A percentile compares a stretch with the other conserved stretches of the same genome.
These are phyloP conservation scores for Bombus confusus DNA, from an alignment of 1,140 invertebrate species.

Conservation along the genomic window DNA sequence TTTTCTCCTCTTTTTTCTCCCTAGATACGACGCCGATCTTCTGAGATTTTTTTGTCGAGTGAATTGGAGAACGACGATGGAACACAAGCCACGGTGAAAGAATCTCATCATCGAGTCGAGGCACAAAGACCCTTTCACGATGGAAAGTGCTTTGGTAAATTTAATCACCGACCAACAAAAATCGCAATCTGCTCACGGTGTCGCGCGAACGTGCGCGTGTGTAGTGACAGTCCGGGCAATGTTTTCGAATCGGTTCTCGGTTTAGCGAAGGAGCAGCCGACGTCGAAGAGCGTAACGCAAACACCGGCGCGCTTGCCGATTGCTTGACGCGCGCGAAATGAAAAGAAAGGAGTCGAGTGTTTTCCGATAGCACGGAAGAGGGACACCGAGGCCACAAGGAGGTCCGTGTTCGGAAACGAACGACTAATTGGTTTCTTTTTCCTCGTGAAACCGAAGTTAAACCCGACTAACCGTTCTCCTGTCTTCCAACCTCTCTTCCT, in stretches of 20 bases:
- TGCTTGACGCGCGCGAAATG: constrained; percentile 19
- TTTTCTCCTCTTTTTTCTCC: neutral
- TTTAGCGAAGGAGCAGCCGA: neutral
- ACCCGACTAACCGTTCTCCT: constrained; percentile 3
- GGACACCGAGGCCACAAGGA: neutral
- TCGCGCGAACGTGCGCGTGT: neutral
- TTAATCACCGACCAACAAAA: constrained; percentile 20
- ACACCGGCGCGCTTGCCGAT: constrained; percentile 8
- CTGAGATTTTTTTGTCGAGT: too few relatives aligned
- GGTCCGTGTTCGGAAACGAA: constrained; percentile 14
- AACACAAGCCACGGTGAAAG: neutral
- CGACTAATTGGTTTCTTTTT: constrained; percentile 30
- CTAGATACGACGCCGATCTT: neutral
- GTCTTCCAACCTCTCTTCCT: neutral
- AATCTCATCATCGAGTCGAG: neutral
- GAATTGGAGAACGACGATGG: neutral
- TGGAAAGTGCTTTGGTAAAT: constrained; percentile 5
- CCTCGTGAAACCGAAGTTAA: constrained; percentile 15
- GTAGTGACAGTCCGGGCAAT: neutral
- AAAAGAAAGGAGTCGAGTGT: constrained; percentile 40
- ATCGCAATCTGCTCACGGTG: constrained; percentile 11
- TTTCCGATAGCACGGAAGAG: constrained; percentile 12
- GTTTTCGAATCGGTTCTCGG: constrained; percentile 2
- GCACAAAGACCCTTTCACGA: neutral
- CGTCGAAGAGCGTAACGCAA: constrained; percentile 19